phyloP scores from a whole-genome alignment of 2,113 vertebrate species.

The Cricetomys ansorgei region DNA sequence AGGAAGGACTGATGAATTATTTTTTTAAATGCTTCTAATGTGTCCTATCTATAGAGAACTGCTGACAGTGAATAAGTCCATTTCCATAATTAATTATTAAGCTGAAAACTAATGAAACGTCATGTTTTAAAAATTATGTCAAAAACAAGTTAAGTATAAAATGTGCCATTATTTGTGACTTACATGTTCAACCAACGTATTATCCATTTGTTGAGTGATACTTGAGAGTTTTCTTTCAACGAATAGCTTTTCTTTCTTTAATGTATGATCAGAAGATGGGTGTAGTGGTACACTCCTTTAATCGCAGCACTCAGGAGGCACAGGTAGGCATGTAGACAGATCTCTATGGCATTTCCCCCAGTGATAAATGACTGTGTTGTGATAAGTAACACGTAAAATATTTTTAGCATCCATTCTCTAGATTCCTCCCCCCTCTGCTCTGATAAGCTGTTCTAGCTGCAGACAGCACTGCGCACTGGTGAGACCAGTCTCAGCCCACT shows the following conservation, averaged over 20 bases:
- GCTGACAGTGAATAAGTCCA: neutral
- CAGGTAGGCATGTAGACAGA: neutral
- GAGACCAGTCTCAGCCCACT: neutral
- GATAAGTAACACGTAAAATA: neutral
- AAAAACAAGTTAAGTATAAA: neutral
- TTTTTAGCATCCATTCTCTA: neutral
- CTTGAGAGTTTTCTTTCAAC: neutral
- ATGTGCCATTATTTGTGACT: neutral
- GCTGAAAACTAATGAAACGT: slow-evolving; percentile 15
- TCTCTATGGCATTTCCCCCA: neutral
- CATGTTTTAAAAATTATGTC: neutral
- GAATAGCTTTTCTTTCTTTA: neutral
- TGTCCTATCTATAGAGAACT: neutral
- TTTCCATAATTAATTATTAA: slow-evolving; percentile 22
- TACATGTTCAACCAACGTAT: neutral
- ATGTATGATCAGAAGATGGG: neutral
- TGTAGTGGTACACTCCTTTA: neutral
- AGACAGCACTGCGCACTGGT: neutral
- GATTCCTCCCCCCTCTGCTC: neutral
- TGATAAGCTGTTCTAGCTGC: neutral
- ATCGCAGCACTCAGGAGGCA: too few relatives aligned
- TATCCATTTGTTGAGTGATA: neutral
- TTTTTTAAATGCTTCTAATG: neutral
- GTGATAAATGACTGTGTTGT: neutral
- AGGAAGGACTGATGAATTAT: neutral